Evolutionary conservation across 1,140 invertebrate species (phyloP), one percentile per base, ranked within the genome.

Genomic region (Caenorhabditis brenneri): DNA sequence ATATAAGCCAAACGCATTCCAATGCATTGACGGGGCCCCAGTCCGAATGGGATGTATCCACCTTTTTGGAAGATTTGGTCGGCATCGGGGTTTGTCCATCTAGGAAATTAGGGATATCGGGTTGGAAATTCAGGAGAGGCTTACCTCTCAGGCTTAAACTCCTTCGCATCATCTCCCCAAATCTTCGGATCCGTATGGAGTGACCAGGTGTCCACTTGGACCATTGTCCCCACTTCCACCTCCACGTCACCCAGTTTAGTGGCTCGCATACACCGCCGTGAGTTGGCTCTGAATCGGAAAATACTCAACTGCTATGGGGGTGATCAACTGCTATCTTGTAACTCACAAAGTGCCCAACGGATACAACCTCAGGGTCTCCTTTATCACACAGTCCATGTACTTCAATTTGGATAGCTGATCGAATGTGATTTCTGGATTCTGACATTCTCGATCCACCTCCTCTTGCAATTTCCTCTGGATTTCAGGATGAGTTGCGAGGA

Each of bases 401-500:
- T 87, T 89, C 42, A 90, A 58, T 69, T 89, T 81, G 1, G 51
- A 55, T 24, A 90, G 79, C 49, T 88, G 83, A 65, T 90, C 89
- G 78, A 90, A 91, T 12, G 27, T 84, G 22, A 82, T 58, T n/a
- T 78, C 79, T 22, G 85, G 87, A 65, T 89, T 65, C 33, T 83
- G 86, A 69, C 91, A 84, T 22, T 92, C 91, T 19, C 92, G 89
- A 31, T 91, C 90, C 58, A 95, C 93, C 91, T 95, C 94, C 7
- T 91, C 81, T 19, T 92, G 89, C 0, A 94, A 87, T 84, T 91
- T 92, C 29, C 93, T 91, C 90, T 95, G 95, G 78, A 93, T 91
- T 4, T 93, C 92, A 1, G 92, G 92, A 88, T 94, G 91, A 49
- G 93, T 91, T 0, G 94, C 93, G 60, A 96, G 88, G 87, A 94